Evolutionary conservation across 2,888 invertebrate genomes (phyloP).

Genomic region (Lepidochrysops patricia): DNA sequence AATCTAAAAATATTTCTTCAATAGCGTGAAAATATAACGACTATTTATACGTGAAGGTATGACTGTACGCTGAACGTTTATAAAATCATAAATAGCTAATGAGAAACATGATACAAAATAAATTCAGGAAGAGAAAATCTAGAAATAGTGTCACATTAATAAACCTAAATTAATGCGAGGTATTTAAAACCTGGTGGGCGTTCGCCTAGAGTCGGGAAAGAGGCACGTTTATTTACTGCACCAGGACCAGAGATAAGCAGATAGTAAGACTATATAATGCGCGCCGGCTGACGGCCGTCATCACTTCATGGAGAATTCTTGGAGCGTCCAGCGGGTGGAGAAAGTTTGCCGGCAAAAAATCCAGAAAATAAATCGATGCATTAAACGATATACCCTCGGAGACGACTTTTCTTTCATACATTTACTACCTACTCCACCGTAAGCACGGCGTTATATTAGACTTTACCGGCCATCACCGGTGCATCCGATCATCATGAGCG

Average conservation of each 20-base stretch:
- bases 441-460: not conserved
- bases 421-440: not conserved
- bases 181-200: slow-evolving; percentile 7
- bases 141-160: not conserved
- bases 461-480: not conserved
- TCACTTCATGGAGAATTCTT: slow-evolving; percentile 7
- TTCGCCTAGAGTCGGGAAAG: not conserved
- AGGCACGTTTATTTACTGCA: not conserved
- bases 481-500: slow-evolving; percentile 1
- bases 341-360: not conserved
- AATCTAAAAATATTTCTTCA: not conserved
- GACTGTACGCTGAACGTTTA: not conserved
- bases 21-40: not conserved
- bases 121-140: not conserved
- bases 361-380: not conserved
- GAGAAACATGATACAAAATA: slow-evolving; percentile 11
- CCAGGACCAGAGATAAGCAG: slow-evolving; percentile 4
- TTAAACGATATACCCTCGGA: not conserved
- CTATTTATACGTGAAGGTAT: not conserved
- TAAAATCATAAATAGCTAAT: slow-evolving; percentile 8
- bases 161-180: not conserved
- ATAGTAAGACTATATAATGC: slow-evolving; percentile 4
- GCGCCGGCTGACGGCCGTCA: not conserved
- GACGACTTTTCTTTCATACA: not conserved
- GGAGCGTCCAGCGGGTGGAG: slow-evolving; percentile 5